phyloP scores from a whole-genome alignment of 2,797 vertebrate species.

The Lepus townsendii region DNA sequence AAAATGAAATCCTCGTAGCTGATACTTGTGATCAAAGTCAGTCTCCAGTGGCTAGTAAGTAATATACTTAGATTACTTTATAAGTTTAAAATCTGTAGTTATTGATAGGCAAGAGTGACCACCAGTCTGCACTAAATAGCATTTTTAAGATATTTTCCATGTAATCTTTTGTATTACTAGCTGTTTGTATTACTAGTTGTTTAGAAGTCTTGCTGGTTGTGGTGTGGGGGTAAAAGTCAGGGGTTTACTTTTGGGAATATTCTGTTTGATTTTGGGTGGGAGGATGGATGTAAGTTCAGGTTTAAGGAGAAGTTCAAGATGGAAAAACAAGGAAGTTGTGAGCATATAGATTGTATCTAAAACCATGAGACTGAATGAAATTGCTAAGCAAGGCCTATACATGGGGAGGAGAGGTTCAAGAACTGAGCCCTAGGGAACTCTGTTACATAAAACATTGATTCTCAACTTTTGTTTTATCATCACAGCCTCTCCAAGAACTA shows the following conservation, averaged over 20 bases:
- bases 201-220: background rate
- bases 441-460: background rate
- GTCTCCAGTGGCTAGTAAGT: slow-evolving; percentile 88
- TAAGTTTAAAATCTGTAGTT: slow-evolving; percentile 50
- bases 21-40: slow-evolving; percentile 93
- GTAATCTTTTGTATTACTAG: slow-evolving; percentile 60
- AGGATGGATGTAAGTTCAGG: background rate
- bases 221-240: background rate
- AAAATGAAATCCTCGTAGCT: slow-evolving; percentile 91
- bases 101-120: slow-evolving; percentile 35
- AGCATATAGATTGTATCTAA: background rate
- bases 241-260: slow-evolving; percentile 43
- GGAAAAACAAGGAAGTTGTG: background rate
- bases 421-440: background rate
- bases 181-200: slow-evolving; percentile 57
- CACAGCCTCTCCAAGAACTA: background rate
- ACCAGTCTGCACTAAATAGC: slow-evolving; percentile 38
- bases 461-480: background rate
- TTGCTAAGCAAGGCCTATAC: background rate
- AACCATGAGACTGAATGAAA: background rate
- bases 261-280: slow-evolving; percentile 13
- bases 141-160: slow-evolving; percentile 52
- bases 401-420: background rate
- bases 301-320: background rate
- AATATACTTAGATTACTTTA: slow-evolving; percentile 47